phyloP scores from a whole-genome alignment of 2,797 vertebrate species.

The Clarias laeviceps region DNA sequence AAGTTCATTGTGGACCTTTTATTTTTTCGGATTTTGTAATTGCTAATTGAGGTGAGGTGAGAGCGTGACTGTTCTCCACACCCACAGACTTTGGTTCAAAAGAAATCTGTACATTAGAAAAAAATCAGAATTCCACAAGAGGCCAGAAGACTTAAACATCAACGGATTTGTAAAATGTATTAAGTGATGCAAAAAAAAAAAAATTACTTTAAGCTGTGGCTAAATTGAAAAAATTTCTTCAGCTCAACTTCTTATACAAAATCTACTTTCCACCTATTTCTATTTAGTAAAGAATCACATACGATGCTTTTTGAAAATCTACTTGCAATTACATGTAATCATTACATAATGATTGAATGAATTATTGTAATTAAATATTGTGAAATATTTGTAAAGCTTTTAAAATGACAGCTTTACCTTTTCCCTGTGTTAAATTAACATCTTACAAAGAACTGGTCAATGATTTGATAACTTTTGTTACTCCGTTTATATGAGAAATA shows the following conservation, averaged over 20 bases:
- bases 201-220: neutral
- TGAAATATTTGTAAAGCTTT: neutral
- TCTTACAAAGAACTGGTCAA: no score
- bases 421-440: neutral
- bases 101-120: conserved; percentile 63
- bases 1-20: neutral
- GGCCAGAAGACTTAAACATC: conserved; percentile 62
- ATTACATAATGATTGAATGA: no score
- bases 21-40: neutral
- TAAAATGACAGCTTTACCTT: neutral
- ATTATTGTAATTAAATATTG: neutral
- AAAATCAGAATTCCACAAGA: conserved; percentile 85
- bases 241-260: neutral
- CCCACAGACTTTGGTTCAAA: conserved; percentile 77
- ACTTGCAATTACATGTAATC: neutral
- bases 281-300: neutral
- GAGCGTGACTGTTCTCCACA: conserved; percentile 54
- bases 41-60: neutral
- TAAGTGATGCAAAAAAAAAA: neutral
- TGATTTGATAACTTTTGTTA: neutral
- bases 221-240: no score
- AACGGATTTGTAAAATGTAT: neutral
- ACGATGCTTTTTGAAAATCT: neutral
- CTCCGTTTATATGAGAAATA: neutral
- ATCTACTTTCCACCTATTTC: neutral